Percentiles rank a stretch among this genome's conserved stretches.
Evolutionary conservation across 2,797 vertebrate genomes (phyloP).

Genomic region (Enteromius fasciolatus): DNA sequence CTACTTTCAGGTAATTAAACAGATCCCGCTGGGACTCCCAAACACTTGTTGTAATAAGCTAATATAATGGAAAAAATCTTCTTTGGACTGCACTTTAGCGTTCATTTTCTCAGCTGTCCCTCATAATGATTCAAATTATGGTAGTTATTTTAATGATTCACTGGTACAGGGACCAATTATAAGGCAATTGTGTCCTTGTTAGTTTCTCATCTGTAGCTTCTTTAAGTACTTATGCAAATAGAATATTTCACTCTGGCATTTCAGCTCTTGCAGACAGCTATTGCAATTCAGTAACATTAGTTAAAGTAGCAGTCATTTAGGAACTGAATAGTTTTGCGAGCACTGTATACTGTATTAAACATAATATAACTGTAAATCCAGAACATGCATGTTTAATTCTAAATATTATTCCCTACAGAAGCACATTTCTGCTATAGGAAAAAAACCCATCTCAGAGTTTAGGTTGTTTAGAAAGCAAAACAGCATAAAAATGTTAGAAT

Average conservation of each 20-base stretch:
- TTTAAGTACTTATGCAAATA: slow-evolving; percentile 8
- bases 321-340: background rate
- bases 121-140: slow-evolving; percentile 14
- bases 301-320: background rate
- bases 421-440: background rate
- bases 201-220: slow-evolving; percentile 12
- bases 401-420: background rate
- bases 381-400: background rate
- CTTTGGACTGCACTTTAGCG: background rate
- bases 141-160: slow-evolving; percentile 27
- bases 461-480: too few species aligned
- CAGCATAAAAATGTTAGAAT: background rate
- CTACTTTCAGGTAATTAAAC: background rate
- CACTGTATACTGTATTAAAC: background rate
- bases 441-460: background rate
- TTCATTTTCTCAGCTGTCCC: slow-evolving; percentile 18
- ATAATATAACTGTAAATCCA: background rate
- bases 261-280: background rate
- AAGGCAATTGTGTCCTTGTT: slow-evolving; percentile 5
- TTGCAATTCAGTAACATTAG: background rate
- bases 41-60: slow-evolving; percentile 7
- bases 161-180: slow-evolving; percentile 4
- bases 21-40: background rate
- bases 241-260: background rate
- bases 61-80: background rate